Evolutionary conservation across 2,113 vertebrate species (phyloP), one percentile per base, ranked within the genome.

Genomic region (Zapus hudsonius): DNA sequence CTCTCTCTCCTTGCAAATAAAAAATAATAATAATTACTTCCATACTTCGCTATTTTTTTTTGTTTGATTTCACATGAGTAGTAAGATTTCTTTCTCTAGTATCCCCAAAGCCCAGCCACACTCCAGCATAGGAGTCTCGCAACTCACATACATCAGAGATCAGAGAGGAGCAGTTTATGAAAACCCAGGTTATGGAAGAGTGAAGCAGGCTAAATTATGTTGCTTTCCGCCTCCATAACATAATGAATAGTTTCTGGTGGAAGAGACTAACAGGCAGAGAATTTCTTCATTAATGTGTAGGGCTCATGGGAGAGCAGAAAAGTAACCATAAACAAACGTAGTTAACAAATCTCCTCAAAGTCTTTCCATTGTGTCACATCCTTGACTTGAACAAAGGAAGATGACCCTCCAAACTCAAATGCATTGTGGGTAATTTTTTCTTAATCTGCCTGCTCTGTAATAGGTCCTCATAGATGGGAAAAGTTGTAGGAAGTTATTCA

Each of bases 131-230:
- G 29, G 40, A 25, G 1, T 20, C 31, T 42, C 66, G 42, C 19
- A n/a, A 9, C 11, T 27, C 17, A 1, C 16, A 5, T 36, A 3
- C 44, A 11, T n/a, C 3, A 1, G 63, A 29, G 22, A 17, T 52
- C 16, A 38, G 38, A 55, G 16, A 69, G 82, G 52, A 52, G 7
- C 15, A 36, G 66, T 19, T 69, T 69, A n/a, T n/a, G n/a, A 36
- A 33, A 36, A 17, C 15, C n/a, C 19, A 33, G 66, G 12, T 69
- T 69, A n/a, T 13, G n/a, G 15, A n/a, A 69, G n/a, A n/a, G 33
- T 36, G 66, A 36, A 17, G 33, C 19, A 33, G 31, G 15, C 11
- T 67, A 69, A 17, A 69, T 15, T 36, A n/a, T 4, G 66, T 69
- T 36, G 66, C 66, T 36, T 69, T 69, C 29, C 33, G 2, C 33